Conservation (phyloP, 2,888 invertebrate genomes). For the Melipona beecheii region DNA sequence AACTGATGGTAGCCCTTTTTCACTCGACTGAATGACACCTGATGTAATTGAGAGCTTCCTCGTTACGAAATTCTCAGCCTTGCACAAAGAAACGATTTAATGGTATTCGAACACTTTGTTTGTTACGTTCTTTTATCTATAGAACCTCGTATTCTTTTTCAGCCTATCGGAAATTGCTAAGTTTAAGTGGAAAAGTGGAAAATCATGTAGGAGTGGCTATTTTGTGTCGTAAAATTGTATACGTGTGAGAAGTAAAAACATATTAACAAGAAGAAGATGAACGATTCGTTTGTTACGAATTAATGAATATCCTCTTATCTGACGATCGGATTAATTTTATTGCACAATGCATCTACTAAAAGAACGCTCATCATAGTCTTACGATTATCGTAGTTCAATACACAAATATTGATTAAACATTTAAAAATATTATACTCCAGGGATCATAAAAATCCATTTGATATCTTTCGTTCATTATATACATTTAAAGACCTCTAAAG, state of each 20-base stretch:
- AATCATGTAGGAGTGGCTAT: neutral
- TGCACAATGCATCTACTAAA: neutral
- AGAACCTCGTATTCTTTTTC: neutral
- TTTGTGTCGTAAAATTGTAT: neutral
- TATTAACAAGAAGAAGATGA: neutral
- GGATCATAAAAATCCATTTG: no score
- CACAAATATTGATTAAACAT: neutral
- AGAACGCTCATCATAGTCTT: neutral
- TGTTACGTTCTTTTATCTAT: constrained; percentile 16
- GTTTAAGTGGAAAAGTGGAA: neutral
- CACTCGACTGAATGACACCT: constrained; percentile 27
- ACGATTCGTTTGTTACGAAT: neutral
- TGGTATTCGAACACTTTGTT: neutral
- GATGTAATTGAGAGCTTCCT: constrained; percentile 52
- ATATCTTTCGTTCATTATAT: no score
- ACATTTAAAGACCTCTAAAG: neutral
- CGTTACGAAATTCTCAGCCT: constrained; percentile 49
- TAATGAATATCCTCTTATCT: neutral
- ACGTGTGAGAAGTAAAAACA: neutral
- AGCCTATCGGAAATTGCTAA: neutral
- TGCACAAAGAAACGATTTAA: constrained; percentile 19
- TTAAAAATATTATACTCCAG: neutral
- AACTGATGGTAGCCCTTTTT: constrained; percentile 34
- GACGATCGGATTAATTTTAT: constrained; percentile 7
- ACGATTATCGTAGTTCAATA: no score